phyloP scores from a whole-genome alignment of 2,888 invertebrate species.

The Drosophila yooni region DNA sequence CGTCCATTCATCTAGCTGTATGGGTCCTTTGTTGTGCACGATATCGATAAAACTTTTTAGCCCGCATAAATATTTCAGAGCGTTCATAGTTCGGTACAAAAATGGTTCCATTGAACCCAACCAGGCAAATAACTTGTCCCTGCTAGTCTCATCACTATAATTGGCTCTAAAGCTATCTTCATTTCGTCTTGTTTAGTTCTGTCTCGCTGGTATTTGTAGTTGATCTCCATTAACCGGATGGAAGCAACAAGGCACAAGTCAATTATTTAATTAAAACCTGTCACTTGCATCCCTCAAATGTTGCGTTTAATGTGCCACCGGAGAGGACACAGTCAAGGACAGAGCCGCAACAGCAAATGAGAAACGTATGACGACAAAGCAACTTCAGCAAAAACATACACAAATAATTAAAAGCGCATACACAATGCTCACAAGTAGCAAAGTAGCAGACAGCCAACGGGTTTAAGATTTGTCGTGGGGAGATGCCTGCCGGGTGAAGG shows the following conservation, averaged over 20 bases:
- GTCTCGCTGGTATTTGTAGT: background rate
- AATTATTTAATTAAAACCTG: conserved; percentile 77
- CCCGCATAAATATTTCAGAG: conserved; percentile 37
- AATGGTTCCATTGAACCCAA: conserved; percentile 61
- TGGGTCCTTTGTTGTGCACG: conserved; percentile 29
- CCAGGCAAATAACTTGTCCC: conserved; percentile 19
- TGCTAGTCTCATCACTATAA: conserved; percentile 43
- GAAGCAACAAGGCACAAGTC: conserved; percentile 58
- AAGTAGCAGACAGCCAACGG: background rate
- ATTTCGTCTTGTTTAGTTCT: conserved; percentile 7
- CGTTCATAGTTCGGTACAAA: conserved; percentile 18
- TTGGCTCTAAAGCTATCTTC: conserved; percentile 27
- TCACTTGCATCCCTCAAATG: conserved; percentile 60
- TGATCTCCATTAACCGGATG: conserved; percentile 46
- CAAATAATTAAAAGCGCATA: conserved; percentile 71
- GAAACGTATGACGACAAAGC: conserved; percentile 38
- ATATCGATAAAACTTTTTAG: conserved; percentile 39
- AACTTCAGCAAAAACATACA: conserved; percentile 42
- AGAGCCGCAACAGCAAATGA: conserved; percentile 26
- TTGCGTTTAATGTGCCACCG: conserved; percentile 40
- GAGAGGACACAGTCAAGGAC: conserved; percentile 31
- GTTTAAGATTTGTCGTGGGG: background rate
- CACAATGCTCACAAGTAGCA: conserved; percentile 34
- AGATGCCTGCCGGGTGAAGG: background rate
- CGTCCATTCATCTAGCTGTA: conserved; percentile 50